Evolutionary conservation across 2,113 vertebrate species (phyloP).

Genomic region (Perca fluviatilis): DNA sequence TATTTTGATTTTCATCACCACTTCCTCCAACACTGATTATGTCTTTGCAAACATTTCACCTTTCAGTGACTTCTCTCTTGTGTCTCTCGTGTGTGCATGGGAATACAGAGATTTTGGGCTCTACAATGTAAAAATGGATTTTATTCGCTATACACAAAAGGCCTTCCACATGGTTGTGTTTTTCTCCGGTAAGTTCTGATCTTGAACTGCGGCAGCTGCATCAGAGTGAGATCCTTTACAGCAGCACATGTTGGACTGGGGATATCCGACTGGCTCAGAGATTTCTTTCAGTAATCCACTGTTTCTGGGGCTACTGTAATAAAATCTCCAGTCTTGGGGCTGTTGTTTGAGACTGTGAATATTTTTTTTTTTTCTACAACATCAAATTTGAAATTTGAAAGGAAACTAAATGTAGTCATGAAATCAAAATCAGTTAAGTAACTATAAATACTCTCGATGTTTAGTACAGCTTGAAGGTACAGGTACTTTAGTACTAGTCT

Average conservation of each 20-base stretch:
- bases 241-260: slow-evolving; percentile 26
- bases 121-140: not conserved
- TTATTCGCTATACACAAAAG: not conserved
- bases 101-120: not conserved
- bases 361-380: not conserved
- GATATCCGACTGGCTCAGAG: slow-evolving; percentile 19
- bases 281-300: slow-evolving; percentile 7
- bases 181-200: not conserved
- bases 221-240: not conserved
- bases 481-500: no score
- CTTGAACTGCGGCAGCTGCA: slow-evolving; percentile 20
- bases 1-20: not conserved
- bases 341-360: not conserved
- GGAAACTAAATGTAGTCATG: no score
- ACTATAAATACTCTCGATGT: no score
- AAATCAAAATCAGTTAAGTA: no score
- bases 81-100: not conserved
- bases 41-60: slow-evolving; percentile 3
- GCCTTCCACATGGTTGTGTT: not conserved
- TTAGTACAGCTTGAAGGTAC: no score
- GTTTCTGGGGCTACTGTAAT: slow-evolving; percentile 12
- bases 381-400: no score
- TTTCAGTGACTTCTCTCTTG: not conserved
- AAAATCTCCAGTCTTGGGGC: not conserved
- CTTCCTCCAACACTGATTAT: not conserved